Percentiles rank a stretch among this genome's conserved stretches.
Conservation (phyloP, 2,888 invertebrate species). For the Leptopterna dolabrata region DNA sequence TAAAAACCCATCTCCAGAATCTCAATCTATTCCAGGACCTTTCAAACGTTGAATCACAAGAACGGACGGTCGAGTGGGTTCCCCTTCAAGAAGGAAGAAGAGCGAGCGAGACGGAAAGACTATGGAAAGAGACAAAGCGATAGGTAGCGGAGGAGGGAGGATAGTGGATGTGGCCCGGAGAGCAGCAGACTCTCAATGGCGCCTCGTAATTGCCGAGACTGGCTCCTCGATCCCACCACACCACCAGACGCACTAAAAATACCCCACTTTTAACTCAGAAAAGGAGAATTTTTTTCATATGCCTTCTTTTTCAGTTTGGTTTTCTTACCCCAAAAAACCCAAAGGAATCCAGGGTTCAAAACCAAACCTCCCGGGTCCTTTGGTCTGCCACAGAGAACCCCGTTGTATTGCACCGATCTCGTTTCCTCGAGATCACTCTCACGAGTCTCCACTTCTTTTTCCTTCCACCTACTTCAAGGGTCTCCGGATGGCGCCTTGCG, state of each 20-base stretch:
- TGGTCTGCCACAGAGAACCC: not conserved
- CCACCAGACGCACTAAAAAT: constrained; percentile 47
- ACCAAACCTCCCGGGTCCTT: not conserved
- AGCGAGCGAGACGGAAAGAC: constrained; percentile 37
- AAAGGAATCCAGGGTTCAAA: not conserved
- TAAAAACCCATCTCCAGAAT: not conserved
- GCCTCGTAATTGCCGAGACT: constrained; percentile 61
- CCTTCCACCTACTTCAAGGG: not conserved
- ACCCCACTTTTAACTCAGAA: constrained; percentile 45
- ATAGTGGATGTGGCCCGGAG: constrained; percentile 22
- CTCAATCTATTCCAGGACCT: not conserved
- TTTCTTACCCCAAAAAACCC: not conserved
- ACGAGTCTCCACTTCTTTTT: not conserved
- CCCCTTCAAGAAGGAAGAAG: constrained; percentile 24
- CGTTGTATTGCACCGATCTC: not conserved
- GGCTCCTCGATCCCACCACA: constrained; percentile 53
- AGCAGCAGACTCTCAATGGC: constrained; percentile 58
- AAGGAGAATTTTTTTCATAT: not conserved
- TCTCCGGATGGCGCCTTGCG: constrained; percentile 16
- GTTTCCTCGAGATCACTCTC: not conserved
- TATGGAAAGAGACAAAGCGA: not conserved
- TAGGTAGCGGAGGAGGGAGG: constrained; percentile 3
- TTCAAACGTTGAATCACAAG: not conserved
- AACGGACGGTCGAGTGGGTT: constrained; percentile 1
- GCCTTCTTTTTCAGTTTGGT: constrained; percentile 7